phyloP scores from a whole-genome alignment of 2,113 vertebrate genomes.

The Redunca redunca region DNA sequence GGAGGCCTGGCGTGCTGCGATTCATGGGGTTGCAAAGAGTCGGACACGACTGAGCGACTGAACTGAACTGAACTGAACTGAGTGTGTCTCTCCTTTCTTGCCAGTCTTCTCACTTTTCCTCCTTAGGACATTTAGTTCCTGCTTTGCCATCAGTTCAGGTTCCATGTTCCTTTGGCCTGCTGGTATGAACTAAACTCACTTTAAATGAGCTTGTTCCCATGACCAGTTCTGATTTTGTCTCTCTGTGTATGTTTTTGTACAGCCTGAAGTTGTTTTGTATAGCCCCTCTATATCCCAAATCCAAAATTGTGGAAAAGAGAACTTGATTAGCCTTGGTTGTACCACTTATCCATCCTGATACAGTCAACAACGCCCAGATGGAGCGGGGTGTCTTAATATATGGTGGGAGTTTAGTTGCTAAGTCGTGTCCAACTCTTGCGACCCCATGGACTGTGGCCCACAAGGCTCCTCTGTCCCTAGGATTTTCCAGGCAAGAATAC shows the following conservation, averaged over 20 bases:
- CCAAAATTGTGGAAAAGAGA: not conserved
- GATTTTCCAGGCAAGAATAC: not conserved
- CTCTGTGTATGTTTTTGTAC: not conserved
- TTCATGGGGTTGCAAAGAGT: no score
- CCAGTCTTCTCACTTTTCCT: not conserved
- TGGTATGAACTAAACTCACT: not conserved
- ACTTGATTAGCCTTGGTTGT: not conserved
- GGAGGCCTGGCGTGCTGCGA: no score
- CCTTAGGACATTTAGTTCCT: not conserved
- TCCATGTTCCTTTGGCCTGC: not conserved
- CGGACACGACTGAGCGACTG: rapidly evolving
- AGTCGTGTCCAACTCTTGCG: not conserved
- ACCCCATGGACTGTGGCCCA: not conserved
- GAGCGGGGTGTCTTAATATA: rapidly evolving
- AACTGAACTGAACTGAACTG: no score
- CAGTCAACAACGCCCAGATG: no score
- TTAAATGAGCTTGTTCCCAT: not conserved
- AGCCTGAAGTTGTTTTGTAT: not conserved
- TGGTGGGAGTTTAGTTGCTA: not conserved
- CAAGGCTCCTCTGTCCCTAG: not conserved
- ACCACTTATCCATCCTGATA: not conserved
- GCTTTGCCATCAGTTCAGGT: not conserved
- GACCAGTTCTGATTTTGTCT: not conserved
- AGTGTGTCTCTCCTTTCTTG: not conserved
- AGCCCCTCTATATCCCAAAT: not conserved